Conservation (phyloP, 2,797 vertebrate species). For the Xerus rutilus region DNA sequence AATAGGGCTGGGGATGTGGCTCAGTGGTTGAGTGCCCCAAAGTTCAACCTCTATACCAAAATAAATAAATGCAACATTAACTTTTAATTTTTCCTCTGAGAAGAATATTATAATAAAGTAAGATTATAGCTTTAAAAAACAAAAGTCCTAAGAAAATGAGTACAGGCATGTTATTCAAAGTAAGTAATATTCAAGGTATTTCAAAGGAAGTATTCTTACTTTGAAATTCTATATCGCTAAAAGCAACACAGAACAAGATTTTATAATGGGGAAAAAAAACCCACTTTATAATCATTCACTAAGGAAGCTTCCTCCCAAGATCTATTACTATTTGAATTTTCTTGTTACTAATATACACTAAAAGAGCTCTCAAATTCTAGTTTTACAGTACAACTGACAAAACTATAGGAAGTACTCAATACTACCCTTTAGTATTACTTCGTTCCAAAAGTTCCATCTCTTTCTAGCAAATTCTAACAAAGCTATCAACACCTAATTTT, state of each 20-base stretch:
- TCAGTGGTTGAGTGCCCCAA: too few relatives aligned
- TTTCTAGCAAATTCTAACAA: conserved; percentile 32
- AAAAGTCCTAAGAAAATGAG: background rate
- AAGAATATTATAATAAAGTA: background rate
- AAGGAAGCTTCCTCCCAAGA: background rate
- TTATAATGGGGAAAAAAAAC: background rate
- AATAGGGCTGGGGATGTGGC: too few relatives aligned
- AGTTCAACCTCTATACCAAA: too few relatives aligned
- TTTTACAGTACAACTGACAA: background rate
- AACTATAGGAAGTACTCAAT: background rate
- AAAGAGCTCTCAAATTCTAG: background rate
- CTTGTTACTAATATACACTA: background rate
- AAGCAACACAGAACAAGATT: background rate
- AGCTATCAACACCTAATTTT: background rate
- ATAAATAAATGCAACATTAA: background rate
- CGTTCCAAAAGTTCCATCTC: background rate
- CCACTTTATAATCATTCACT: background rate
- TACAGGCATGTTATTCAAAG: background rate
- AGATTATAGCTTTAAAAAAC: background rate
- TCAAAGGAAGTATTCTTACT: background rate
- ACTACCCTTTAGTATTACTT: background rate
- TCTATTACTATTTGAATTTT: background rate
- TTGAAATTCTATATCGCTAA: background rate
- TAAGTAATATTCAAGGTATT: too few relatives aligned
- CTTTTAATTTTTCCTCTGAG: background rate